These are phyloP conservation scores for Acropternis orthonyx DNA, from an alignment of 2,797 vertebrate species.

Conservation along the genomic window DNA sequence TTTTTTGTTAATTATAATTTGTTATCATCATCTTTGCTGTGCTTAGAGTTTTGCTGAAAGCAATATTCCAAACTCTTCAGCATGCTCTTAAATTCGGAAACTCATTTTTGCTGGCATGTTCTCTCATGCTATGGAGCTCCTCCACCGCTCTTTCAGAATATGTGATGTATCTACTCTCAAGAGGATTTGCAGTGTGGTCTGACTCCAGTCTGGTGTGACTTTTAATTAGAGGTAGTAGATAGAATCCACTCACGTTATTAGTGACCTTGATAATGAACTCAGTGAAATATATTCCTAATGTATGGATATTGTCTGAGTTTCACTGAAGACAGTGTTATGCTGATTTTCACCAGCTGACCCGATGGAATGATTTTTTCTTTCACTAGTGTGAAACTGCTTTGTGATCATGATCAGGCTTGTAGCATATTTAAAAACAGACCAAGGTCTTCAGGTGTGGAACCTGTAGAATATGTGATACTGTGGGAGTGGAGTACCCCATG, in stretches of 20 bases:
- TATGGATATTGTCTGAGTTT: background rate
- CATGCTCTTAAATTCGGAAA: background rate
- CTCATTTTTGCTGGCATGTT: background rate
- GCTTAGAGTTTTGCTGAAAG: background rate
- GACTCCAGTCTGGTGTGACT: background rate
- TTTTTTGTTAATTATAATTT: background rate
- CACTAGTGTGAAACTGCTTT: background rate
- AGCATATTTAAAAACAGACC: background rate
- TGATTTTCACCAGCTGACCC: background rate
- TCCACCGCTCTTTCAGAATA: background rate
- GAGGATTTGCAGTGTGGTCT: background rate
- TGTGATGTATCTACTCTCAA: background rate
- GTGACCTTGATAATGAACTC: background rate
- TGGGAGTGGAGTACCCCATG: background rate
- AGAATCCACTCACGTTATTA: background rate
- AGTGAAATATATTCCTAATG: background rate
- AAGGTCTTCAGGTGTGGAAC: background rate
- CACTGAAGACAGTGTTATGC: background rate
- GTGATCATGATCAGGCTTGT: background rate
- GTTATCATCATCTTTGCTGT: background rate
- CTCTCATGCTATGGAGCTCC: background rate
- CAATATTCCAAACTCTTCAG: background rate
- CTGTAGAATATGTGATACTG: background rate
- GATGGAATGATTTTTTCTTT: background rate
- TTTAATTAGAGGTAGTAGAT: background rate